Base-by-base conservation (phyloP, 1,140 invertebrate genomes). In the Hormaphis cornu region DNA sequence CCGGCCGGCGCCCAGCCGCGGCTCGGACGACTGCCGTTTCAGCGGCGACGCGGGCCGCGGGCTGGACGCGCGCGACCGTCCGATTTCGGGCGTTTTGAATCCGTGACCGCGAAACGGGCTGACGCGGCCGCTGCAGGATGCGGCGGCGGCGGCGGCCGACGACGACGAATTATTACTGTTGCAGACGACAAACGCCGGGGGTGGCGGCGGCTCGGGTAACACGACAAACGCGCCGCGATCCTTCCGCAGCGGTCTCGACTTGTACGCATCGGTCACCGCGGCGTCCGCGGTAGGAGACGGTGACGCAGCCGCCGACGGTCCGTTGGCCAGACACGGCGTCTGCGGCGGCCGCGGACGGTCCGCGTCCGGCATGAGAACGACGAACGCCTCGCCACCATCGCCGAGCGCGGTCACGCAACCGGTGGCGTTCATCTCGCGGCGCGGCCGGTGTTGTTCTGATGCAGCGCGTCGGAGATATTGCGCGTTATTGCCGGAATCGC, bases 141-240 rank as follows among this genome's bases (percentile, higher is more conserved):
- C 9, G 4, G 3, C 18, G 37, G 58, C 12, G n/a, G 42, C 12
- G 12, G 42, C n/a, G 42, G 56, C 16, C 16, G 18, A 10, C 35
- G 42, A 46, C 4, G 58, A n/a, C n/a, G n/a, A n/a, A n/a, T n/a
- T n/a, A n/a, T n/a, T n/a, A n/a, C n/a, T n/a, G n/a, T n/a, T n/a
- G n/a, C n/a, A n/a, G n/a, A n/a, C n/a, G n/a, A n/a, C n/a, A n/a
- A n/a, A n/a, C 33, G 53, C 4, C 6, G 14, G 50, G 2, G 20
- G 7, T 2, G 48, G 35, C 2, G 40, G 50, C 6, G 50, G 69
- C 18, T 54, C 50, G 30, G 50, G 69, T 5, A 69, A 20, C n/a
- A 54, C n/a, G 50, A 69, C 50, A 16, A 54, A 56, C 16, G 53
- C 50, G 0, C 33, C 35, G 12, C 50, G 69, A n/a, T 69, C 50